phyloP scores from a whole-genome alignment of 2,113 vertebrate genomes.

The Entomyzon cyanotis region DNA sequence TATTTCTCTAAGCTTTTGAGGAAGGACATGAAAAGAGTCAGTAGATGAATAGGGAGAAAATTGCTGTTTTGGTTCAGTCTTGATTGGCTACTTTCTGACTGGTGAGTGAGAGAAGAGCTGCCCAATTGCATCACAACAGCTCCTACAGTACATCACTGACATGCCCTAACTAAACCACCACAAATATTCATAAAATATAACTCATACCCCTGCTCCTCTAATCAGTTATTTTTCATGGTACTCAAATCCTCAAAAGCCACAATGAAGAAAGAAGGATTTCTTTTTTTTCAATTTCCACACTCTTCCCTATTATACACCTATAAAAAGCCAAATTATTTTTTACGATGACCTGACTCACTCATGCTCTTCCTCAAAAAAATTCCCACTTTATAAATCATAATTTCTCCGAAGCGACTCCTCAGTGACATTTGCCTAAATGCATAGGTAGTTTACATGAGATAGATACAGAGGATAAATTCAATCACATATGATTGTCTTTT shows the following conservation, averaged over 20 bases:
- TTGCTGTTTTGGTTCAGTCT: neutral
- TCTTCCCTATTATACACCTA: neutral
- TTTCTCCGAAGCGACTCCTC: neutral
- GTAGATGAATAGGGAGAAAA: neutral
- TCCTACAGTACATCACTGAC: neutral
- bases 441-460: neutral
- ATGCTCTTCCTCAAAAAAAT: neutral
- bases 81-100: neutral
- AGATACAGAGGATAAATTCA: neutral
- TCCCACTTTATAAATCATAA: neutral
- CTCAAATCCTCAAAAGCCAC: neutral
- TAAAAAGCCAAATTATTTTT: neutral
- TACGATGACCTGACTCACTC: neutral
- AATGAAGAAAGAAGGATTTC: neutral
- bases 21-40: neutral
- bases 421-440: neutral
- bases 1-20: neutral
- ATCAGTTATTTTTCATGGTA: neutral
- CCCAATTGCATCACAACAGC: neutral
- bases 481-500: neutral
- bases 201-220: neutral
- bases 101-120: neutral
- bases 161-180: neutral
- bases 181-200: neutral
- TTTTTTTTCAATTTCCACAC: neutral